Evolutionary conservation across 2,888 invertebrate genomes (phyloP).

Genomic region (Thalpophila matura): DNA sequence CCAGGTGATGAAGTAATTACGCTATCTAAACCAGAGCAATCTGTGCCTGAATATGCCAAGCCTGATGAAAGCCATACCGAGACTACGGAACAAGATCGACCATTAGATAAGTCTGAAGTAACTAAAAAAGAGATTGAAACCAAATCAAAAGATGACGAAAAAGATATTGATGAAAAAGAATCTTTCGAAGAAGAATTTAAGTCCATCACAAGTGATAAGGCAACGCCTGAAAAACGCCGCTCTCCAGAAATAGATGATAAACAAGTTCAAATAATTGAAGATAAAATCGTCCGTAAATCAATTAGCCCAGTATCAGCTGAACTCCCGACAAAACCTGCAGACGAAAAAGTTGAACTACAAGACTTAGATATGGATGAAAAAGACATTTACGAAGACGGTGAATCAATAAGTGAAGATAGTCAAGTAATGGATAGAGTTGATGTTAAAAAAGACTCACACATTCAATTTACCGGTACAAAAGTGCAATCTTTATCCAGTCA

Average conservation of each 20-base stretch:
- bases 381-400: constrained; percentile 65
- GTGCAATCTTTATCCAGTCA: constrained; percentile 61
- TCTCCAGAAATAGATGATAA: constrained; percentile 12
- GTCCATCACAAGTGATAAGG: not conserved
- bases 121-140: constrained; percentile 65
- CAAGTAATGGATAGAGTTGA: constrained; percentile 56
- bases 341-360: constrained; percentile 17
- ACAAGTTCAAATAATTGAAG: constrained; percentile 13
- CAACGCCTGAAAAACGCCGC: not conserved
- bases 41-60: too few species aligned
- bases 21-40: too few species aligned
- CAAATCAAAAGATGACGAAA: constrained; percentile 63
- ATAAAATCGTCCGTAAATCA: constrained; percentile 16
- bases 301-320: not conserved
- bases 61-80: constrained; percentile 11
- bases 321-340: not conserved
- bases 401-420: constrained; percentile 65
- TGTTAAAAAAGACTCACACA: constrained; percentile 50
- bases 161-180: constrained; percentile 68
- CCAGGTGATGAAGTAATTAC: too few species aligned
- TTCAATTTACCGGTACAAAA: constrained; percentile 52
- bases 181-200: constrained; percentile 18
- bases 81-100: not conserved
- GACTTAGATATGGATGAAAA: constrained; percentile 54
- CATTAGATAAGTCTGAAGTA: constrained; percentile 30